Evolutionary conservation across 2,797 vertebrate species (phyloP).

Genomic region (Garrulus glandarius): DNA sequence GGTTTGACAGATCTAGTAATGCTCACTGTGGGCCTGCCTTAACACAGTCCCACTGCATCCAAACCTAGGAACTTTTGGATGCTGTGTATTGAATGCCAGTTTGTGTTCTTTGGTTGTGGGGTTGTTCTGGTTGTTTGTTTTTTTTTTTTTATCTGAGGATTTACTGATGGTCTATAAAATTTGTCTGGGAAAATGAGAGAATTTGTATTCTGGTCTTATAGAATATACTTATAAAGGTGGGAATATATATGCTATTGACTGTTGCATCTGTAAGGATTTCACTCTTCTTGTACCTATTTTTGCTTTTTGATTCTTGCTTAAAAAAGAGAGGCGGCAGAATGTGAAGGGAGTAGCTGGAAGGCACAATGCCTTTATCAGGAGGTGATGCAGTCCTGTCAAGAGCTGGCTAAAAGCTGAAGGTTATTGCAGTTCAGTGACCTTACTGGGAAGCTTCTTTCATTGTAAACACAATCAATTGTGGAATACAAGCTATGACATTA

Average conservation of each 20-base stretch:
- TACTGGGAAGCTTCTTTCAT: background rate
- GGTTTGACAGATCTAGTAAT: accelerated
- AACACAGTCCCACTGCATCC: background rate
- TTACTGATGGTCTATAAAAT: background rate
- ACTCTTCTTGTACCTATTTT: background rate
- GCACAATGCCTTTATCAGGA: background rate
- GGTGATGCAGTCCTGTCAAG: background rate
- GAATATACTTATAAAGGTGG: background rate
- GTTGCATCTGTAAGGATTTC: background rate
- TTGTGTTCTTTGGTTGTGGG: background rate
- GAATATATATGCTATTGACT: background rate
- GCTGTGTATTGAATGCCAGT: background rate
- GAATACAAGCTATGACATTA: slow-evolving; percentile 6
- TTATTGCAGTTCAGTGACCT: slow-evolving; percentile 51
- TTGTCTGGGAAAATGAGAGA: background rate
- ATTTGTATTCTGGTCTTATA: background rate
- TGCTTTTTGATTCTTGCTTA: background rate
- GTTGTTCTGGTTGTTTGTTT: accelerated
- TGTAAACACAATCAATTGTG: slow-evolving; percentile 28
- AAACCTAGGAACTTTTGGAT: background rate
- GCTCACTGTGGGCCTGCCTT: background rate
- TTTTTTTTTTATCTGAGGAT: background rate
- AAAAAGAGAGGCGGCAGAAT: background rate
- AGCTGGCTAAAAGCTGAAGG: slow-evolving; percentile 4
- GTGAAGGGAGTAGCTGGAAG: background rate